These are phyloP conservation scores for Cheracebus regulus DNA, from an alignment of 2,797 vertebrate species.

Conservation along the genomic window DNA sequence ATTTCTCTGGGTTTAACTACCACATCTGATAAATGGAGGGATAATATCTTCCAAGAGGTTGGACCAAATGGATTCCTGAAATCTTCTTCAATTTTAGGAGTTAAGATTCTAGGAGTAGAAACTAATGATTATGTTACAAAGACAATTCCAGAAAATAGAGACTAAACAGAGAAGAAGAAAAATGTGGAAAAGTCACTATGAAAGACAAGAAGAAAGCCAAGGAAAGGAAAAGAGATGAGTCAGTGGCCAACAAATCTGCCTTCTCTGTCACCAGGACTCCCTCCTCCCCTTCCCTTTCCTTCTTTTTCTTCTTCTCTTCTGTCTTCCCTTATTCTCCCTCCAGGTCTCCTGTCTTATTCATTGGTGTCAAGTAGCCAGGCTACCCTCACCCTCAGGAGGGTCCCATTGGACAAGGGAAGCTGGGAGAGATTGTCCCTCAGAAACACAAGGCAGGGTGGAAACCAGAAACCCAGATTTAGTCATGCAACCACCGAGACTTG, in stretches of 20 bases:
- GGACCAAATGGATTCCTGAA: background rate
- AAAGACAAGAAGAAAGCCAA: background rate
- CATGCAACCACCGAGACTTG: background rate
- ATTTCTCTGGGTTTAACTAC: background rate
- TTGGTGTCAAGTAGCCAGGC: background rate
- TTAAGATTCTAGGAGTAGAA: conserved; percentile 34
- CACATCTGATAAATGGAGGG: background rate
- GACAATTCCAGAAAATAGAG: conserved; percentile 14
- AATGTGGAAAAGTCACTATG: background rate
- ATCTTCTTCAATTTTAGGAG: background rate
- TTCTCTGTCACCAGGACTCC: background rate
- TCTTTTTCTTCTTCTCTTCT: background rate
- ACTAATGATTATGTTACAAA: background rate
- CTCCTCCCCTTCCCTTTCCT: background rate
- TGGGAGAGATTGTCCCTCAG: background rate
- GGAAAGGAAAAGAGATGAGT: background rate
- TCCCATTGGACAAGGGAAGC: background rate
- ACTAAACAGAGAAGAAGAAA: background rate
- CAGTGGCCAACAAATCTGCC: background rate
- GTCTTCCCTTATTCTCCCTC: background rate
- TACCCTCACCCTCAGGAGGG: background rate
- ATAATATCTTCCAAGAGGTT: background rate
- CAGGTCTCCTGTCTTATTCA: background rate
- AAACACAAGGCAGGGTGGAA: background rate
- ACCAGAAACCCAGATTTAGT: background rate